Evolutionary conservation across 2,113 vertebrate species (phyloP), one percentile per base, ranked within the genome.

Genomic region (Piaya cayana): DNA sequence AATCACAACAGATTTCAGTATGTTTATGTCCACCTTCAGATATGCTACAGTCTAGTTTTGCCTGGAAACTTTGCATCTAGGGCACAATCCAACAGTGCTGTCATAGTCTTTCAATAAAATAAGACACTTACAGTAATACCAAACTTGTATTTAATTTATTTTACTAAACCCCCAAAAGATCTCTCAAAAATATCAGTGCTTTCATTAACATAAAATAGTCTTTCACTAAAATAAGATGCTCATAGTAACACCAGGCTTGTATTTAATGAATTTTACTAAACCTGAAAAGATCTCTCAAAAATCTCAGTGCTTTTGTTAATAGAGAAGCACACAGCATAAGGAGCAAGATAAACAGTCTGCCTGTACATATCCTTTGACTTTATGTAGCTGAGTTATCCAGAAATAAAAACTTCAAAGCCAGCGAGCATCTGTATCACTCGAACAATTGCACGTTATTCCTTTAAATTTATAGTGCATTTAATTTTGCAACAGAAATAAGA

Each of bases 381-480:
- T 39, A 70, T 14, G 30, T 47, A 75, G 8, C 18, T 15, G 8
- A 6, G 15, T 60, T 36, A 34, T 27, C 15, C n/a, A 27, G 55
- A 80, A 83, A 86, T 25, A 74, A 50, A 43, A 15, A 50, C 19
- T 19, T 84, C 19, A 17, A 60, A 32, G 23, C 13, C 63, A 64
- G n/a, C 4, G 5, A 78, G 55, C 29, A 70, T 25, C 26, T 6
- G 0, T 20, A 49, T 26, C 32, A 74, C 11, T 30, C n/a, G 34
- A 71, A 45, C 21, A 37, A 36, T 19, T 59, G 50, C 56, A 71
- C 47, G 12, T 64, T 49, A 75, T 22, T 68, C 19, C 50, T 12
- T 67, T 18, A 43, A 32, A 43, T 47, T 32, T 34, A 67, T 1
- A 34, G 14, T 13, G 0, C 0, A 2, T 14, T 64, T 49, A 49